These are phyloP conservation scores for Spea hammondii DNA, from an alignment of 2,797 vertebrate species.

Conservation along the genomic window DNA sequence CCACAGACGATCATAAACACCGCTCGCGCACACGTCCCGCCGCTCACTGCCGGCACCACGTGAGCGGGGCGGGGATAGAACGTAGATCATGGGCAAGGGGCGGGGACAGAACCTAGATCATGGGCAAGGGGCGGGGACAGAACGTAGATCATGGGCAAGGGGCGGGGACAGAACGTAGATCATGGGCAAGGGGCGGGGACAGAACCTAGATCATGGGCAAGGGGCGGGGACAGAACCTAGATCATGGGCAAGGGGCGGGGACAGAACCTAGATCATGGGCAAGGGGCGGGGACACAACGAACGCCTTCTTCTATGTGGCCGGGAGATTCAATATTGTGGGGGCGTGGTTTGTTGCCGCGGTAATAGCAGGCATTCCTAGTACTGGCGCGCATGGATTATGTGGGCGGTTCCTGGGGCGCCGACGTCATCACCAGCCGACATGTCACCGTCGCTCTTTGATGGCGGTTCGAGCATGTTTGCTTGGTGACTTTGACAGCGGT, in stretches of 20 bases:
- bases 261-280: background rate
- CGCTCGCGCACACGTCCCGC: background rate
- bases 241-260: background rate
- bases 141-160: background rate
- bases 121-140: background rate
- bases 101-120: too few relatives aligned
- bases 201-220: background rate
- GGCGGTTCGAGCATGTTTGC: background rate
- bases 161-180: background rate
- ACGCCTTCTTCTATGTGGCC: background rate
- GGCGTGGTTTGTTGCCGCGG: background rate
- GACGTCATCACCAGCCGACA: background rate
- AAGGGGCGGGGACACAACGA: background rate
- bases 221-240: background rate
- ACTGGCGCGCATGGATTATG: background rate
- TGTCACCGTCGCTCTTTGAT: background rate
- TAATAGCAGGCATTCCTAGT: background rate
- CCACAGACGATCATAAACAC: conserved; percentile 13
- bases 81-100: background rate
- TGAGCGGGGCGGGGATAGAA: background rate
- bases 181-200: background rate
- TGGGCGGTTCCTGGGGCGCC: background rate
- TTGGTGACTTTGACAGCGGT: too few relatives aligned
- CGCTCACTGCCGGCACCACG: conserved; percentile 28
- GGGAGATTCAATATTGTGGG: background rate